Percentiles rank a stretch among this genome's conserved stretches.
These are phyloP conservation scores for Salvelinus fontinalis DNA, from an alignment of 2,113 vertebrate species.

Conservation along the genomic window DNA sequence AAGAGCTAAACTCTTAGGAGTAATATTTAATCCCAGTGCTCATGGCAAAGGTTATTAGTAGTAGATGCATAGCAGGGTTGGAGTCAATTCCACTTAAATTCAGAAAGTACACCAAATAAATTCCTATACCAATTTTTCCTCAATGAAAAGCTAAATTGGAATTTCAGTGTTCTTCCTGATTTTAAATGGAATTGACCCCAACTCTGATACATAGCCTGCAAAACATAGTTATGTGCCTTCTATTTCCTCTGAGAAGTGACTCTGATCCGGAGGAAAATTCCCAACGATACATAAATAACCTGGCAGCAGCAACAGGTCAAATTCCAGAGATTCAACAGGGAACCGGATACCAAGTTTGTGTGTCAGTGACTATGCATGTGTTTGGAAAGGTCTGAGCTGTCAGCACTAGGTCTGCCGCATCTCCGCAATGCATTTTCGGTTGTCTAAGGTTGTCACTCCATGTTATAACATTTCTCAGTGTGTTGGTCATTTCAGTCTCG, in stretches of 20 bases:
- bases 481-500: no score
- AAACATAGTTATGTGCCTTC: conserved; percentile 19
- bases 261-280: conserved; percentile 6
- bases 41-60: no score
- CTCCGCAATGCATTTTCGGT: no score
- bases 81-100: no score
- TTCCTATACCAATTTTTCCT: background rate
- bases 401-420: no score
- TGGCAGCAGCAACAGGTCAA: background rate
- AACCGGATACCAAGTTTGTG: background rate
- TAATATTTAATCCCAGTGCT: no score
- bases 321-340: background rate
- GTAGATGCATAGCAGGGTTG: no score
- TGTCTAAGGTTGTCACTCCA: no score
- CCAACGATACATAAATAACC: conserved; percentile 29
- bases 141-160: background rate
- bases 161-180: background rate
- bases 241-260: conserved; percentile 20
- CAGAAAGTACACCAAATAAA: no score
- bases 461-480: no score
- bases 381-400: no score
- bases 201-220: background rate
- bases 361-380: background rate
- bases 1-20: no score
- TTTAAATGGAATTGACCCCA: conserved; percentile 1